Conservation (phyloP, 2,113 vertebrate species). For the Halcyon malimbica region DNA sequence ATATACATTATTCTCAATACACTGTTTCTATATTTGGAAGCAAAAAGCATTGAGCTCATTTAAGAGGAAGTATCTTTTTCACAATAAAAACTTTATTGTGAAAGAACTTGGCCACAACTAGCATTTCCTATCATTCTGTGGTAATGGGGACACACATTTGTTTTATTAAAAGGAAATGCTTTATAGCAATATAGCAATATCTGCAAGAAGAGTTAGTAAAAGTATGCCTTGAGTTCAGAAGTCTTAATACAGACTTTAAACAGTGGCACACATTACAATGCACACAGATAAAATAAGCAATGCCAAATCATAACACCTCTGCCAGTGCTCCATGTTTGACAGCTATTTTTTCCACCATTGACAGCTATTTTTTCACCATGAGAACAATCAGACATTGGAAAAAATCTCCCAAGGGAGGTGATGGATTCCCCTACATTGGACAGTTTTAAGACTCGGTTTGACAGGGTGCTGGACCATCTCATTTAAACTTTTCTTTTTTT, state of each 20-base stretch:
- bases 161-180: not conserved
- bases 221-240: not conserved
- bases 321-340: not conserved
- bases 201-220: not conserved
- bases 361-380: too few species aligned
- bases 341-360: too few species aligned
- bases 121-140: constrained; percentile 14
- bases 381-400: too few species aligned
- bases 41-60: not conserved
- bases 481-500: too few species aligned
- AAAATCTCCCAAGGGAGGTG: too few species aligned
- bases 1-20: not conserved
- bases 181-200: not conserved
- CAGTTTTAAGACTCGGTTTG: too few species aligned
- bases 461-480: too few species aligned
- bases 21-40: not conserved
- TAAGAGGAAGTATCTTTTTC: constrained; percentile 31
- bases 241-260: not conserved
- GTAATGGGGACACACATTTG: not conserved
- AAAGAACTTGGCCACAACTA: not conserved
- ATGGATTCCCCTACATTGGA: too few species aligned
- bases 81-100: not conserved
- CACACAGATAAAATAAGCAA: not conserved
- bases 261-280: not conserved
- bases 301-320: not conserved